These are phyloP conservation scores for Esperia sulphurella DNA, from an alignment of 2,888 invertebrate species.

Conservation along the genomic window DNA sequence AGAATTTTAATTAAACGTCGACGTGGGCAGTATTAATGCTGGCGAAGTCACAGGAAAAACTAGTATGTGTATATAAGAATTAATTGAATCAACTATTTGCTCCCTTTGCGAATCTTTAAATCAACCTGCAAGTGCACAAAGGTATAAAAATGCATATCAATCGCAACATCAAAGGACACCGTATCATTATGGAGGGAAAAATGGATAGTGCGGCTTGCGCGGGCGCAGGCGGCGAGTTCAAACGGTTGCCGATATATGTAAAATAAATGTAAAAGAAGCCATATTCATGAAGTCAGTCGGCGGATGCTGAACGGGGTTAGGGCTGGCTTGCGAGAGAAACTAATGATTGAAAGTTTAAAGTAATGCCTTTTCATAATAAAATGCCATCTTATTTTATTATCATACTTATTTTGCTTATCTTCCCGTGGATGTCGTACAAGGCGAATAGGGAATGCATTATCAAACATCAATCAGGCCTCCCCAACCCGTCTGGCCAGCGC, in stretches of 20 bases:
- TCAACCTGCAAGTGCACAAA: slow-evolving; percentile 13
- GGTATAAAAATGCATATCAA: slow-evolving; percentile 62
- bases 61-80: no score
- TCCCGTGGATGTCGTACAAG: no score
- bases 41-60: no score
- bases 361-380: background rate
- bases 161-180: slow-evolving; percentile 61
- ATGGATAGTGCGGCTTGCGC: slow-evolving; percentile 38
- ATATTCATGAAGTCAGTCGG: slow-evolving; percentile 56
- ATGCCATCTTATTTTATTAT: no score
- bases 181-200: slow-evolving; percentile 43
- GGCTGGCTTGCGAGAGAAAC: slow-evolving; percentile 16
- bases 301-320: slow-evolving; percentile 39
- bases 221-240: slow-evolving; percentile 52
- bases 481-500: no score
- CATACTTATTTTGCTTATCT: no score
- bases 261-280: slow-evolving; percentile 57
- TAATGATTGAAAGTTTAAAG: background rate
- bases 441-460: no score
- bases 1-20: no score
- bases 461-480: no score
- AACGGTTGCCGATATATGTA: slow-evolving; percentile 56
- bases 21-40: no score
- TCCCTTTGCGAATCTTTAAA: no score
- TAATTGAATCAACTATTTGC: no score